These are phyloP conservation scores for Agelas oroides DNA, from an alignment of 37 sponge, comb jelly and placozoan species.

Conservation along the genomic window DNA sequence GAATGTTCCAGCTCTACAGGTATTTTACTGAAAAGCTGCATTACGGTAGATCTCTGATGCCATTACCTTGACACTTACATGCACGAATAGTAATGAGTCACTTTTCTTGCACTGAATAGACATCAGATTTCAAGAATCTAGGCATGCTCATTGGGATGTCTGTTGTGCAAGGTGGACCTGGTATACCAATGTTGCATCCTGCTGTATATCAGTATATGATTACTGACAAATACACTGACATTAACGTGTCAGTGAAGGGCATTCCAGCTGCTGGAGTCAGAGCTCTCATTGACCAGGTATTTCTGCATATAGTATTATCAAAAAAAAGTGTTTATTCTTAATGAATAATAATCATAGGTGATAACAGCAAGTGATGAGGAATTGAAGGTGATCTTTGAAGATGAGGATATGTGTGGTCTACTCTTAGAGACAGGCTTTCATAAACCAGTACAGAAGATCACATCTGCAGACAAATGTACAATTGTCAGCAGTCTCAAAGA, in stretches of 20 bases:
- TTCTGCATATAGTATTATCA: background rate
- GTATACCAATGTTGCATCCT: slow-evolving; percentile 28
- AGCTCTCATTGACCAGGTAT: background rate
- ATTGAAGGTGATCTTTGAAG: background rate
- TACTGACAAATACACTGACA: slow-evolving; percentile 4
- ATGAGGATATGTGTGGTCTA: background rate
- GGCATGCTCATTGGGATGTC: slow-evolving; percentile 34
- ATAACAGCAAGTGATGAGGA: background rate
- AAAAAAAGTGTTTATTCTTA: too few species aligned
- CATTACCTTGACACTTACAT: too few species aligned
- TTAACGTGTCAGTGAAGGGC: background rate
- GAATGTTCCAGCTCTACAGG: slow-evolving; percentile 16
- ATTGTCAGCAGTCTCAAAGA: background rate
- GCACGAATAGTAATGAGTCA: too few species aligned
- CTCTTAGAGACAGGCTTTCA: slow-evolving; percentile 21
- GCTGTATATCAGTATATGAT: slow-evolving; percentile 25
- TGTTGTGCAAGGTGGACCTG: slow-evolving; percentile 22
- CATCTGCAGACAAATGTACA: background rate
- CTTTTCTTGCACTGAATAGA: background rate
- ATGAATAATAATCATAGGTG: slow-evolving; percentile 3
- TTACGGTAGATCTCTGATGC: too few species aligned
- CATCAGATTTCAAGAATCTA: slow-evolving; percentile 21
- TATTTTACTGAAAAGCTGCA: too few species aligned
- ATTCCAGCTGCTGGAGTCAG: background rate
- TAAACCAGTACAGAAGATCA: background rate